A percentile compares a stretch with the other conserved stretches of the same genome.
phyloP scores from a whole-genome alignment of 2,113 vertebrate species.

The Anoura caudifer region DNA sequence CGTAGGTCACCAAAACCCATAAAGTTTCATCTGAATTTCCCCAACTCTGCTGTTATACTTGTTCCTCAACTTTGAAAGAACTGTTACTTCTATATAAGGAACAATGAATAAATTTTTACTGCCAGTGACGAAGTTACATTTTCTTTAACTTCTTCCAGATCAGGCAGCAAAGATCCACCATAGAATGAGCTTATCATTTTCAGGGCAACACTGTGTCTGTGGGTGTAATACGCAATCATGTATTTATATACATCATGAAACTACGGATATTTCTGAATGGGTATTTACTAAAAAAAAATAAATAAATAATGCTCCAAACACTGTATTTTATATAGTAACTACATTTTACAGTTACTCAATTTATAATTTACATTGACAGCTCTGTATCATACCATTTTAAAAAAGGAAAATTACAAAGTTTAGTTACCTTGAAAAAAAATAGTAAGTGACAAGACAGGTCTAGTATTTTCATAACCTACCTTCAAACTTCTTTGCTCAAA shows the following conservation, averaged over 20 bases:
- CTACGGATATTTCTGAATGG: neutral
- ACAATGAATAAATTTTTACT: neutral
- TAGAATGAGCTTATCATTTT: neutral
- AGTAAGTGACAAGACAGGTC: neutral
- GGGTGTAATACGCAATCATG: neutral
- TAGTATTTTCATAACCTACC: neutral
- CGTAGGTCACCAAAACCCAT: neutral
- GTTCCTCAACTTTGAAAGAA: neutral
- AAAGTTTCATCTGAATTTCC: neutral
- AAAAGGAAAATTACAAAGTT: neutral
- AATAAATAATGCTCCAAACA: neutral
- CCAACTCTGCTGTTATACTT: neutral
- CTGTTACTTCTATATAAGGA: neutral
- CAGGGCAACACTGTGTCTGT: neutral
- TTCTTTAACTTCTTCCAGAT: neutral
- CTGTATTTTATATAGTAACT: no score
- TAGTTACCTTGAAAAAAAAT: neutral
- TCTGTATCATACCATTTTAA: neutral
- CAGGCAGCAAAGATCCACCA: neutral
- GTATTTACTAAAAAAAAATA: neutral
- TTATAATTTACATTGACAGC: neutral
- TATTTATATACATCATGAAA: neutral
- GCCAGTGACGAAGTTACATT: neutral
- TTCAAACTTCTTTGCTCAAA: neutral
- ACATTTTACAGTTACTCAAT: neutral